Evolutionary conservation across 2,797 vertebrate genomes (phyloP), one percentile per base, ranked within the genome.

Genomic region (Glossophaga mutica): DNA sequence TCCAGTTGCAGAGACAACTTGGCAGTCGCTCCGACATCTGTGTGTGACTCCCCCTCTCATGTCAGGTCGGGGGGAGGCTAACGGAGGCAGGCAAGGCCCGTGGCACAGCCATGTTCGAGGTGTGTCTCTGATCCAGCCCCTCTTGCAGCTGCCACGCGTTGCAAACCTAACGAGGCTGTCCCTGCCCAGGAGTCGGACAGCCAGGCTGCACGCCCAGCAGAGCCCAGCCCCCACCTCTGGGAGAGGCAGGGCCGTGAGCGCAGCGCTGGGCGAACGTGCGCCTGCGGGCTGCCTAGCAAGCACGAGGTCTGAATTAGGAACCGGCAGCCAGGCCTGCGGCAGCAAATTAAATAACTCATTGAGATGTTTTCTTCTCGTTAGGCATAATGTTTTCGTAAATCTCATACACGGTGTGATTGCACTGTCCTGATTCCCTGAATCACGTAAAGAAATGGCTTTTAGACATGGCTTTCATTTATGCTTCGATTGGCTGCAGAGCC

Each of bases 361-460:
- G 83, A 92, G 87, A 91, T 90, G 91, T 87, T 93, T 93, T 89
- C 90, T 87, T 87, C 93, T 92, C 46, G 19, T 95, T 48, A 74
- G 91, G 94, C 91, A 85, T 46, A 37, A 90, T 90, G 96, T 97
- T 93, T 96, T 90, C 91, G 95, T 96, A 93, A 92, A 94, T 83
- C 85, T 87, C 77, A 24, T 57, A 29, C 77, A 7, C 24, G 2
- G 55, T 46, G 34, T 94, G 91, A 97, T 39, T 90, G 96, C 88
- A 21, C 34, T 50, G 55, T 71, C 93, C 89, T 87, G 86, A 88
- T 87, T 94, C 93, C 86, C 96, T 81, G 97, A 92, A 85, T 93
- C 88, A 77, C 92, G 88, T 67, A 68, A 83, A 93, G 74, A 84
- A 95, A 74, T 16, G 76, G 91, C 84, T 96, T 89, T 91, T 96